Conservation (phyloP, 2,888 invertebrate genomes). For the Galeopsomyia nigrocyanea region DNA sequence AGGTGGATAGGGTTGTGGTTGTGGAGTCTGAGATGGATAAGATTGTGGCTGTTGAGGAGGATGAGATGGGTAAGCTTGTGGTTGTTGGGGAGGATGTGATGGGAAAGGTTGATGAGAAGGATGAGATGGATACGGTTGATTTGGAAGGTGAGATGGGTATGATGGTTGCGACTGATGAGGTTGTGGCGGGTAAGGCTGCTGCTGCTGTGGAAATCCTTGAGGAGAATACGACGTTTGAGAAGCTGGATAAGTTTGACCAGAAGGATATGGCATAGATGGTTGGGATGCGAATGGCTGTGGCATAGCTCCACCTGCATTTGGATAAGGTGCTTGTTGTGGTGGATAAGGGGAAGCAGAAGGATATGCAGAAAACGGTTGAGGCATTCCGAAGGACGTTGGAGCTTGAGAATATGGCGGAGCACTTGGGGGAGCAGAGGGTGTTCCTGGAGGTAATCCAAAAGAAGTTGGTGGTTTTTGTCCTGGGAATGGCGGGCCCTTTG, state of each 20-base stretch:
- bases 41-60: conserved; percentile 46
- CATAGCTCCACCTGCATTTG: conserved; percentile 27
- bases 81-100: conserved; percentile 45
- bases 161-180: conserved; percentile 44
- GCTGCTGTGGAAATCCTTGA: too few species aligned
- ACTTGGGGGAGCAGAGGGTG: conserved; percentile 62
- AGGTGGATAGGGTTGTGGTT: conserved; percentile 32
- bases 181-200: conserved; percentile 26
- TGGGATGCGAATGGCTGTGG: conserved; percentile 36
- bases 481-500: conserved; percentile 62
- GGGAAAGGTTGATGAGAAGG: conserved; percentile 39
- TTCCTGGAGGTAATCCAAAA: conserved; percentile 63
- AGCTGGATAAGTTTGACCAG: conserved; percentile 43
- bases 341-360: conserved; percentile 50
- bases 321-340: conserved; percentile 41
- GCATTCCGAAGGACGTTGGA: conserved; percentile 61
- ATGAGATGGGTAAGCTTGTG: conserved; percentile 49
- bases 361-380: conserved; percentile 58
- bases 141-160: conserved; percentile 19
- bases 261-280: conserved; percentile 42
- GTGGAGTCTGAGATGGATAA: conserved; percentile 47
- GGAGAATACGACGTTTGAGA: conserved; percentile 46
- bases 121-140: conserved; percentile 37
- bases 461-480: conserved; percentile 63
- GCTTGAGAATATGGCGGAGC: conserved; percentile 55